phyloP scores from a whole-genome alignment of 2,113 vertebrate genomes.

The Gobius niger region DNA sequence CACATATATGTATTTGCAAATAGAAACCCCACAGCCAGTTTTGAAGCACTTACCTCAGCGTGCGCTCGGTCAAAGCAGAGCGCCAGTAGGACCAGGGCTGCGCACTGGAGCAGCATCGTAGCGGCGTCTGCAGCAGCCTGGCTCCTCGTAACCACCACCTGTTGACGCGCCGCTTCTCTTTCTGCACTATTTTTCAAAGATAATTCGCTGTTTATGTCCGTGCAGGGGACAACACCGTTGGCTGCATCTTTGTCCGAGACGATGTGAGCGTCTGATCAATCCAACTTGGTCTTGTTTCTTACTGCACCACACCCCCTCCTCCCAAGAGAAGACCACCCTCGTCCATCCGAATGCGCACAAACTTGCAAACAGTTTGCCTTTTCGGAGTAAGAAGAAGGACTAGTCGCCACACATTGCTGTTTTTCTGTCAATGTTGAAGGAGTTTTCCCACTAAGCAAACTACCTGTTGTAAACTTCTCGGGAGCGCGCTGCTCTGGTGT shows the following conservation, averaged over 20 bases:
- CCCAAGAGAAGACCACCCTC: slow-evolving; percentile 71
- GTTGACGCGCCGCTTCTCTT: slow-evolving; percentile 22
- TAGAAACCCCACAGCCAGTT: background rate
- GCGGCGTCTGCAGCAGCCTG: slow-evolving; percentile 27
- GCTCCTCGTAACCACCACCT: slow-evolving; percentile 48
- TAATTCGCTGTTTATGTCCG: slow-evolving; percentile 39
- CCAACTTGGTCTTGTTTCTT: slow-evolving; percentile 64
- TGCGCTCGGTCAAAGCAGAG: slow-evolving; percentile 45
- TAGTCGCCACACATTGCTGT: slow-evolving; percentile 51
- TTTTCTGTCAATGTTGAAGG: slow-evolving; percentile 37
- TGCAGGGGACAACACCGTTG: slow-evolving; percentile 60
- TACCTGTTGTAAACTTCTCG: background rate
- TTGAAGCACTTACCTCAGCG: slow-evolving; percentile 68
- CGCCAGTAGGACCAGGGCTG: slow-evolving; percentile 59
- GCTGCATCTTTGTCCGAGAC: slow-evolving; percentile 75
- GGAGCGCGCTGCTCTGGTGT: slow-evolving; percentile 21
- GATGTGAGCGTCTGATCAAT: slow-evolving; percentile 70
- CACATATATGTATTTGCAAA: background rate
- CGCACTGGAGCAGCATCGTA: slow-evolving; percentile 62
- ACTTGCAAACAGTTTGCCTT: slow-evolving; percentile 71
- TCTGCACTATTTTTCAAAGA: slow-evolving; percentile 13
- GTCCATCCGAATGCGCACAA: slow-evolving; percentile 53
- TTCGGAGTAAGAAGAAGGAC: slow-evolving; percentile 65
- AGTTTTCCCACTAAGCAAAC: slow-evolving; percentile 19
- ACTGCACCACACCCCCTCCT: slow-evolving; percentile 72